phyloP scores from a whole-genome alignment of 2,888 invertebrate genomes.

The Elegia similella region DNA sequence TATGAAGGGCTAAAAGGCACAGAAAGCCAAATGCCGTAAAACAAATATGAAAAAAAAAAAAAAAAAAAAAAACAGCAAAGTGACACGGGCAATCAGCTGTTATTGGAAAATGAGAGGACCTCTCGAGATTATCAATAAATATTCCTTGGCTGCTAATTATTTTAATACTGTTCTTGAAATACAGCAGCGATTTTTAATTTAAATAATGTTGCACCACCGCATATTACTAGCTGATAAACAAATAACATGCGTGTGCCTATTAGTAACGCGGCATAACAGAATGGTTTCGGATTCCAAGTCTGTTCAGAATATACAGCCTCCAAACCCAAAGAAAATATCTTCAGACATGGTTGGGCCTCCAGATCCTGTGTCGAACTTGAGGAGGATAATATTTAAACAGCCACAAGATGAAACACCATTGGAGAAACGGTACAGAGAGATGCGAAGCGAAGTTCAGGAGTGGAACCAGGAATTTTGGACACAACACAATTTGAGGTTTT shows the following conservation, averaged over 20 bases:
- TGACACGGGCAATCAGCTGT: not conserved
- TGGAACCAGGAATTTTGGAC: constrained; percentile 95
- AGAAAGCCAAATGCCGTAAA: too few species aligned
- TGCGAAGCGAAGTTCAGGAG: constrained; percentile 85
- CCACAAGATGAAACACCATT: constrained; percentile 84
- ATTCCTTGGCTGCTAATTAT: too few species aligned
- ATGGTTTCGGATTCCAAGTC: constrained; percentile 54
- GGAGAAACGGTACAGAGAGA: constrained; percentile 84
- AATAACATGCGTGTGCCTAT: constrained; percentile 29
- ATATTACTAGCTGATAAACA: constrained; percentile 28
- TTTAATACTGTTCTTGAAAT: not conserved
- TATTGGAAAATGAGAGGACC: too few species aligned
- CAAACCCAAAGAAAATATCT: constrained; percentile 62
- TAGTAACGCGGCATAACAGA: constrained; percentile 37
- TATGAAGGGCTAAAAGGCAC: too few species aligned
- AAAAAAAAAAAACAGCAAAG: not conserved
- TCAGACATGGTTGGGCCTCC: constrained; percentile 90
- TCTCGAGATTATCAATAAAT: too few species aligned
- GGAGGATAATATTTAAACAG: constrained; percentile 85
- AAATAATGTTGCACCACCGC: constrained; percentile 31
- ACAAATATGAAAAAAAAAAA: too few species aligned
- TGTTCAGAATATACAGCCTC: constrained; percentile 41
- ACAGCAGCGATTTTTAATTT: not conserved
- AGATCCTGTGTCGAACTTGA: constrained; percentile 89
- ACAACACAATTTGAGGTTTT: constrained; percentile 89